Percentiles rank a stretch among this genome's conserved stretches.
These are phyloP conservation scores for Danio rerio DNA, from an alignment of 2,113 vertebrate species.

Conservation along the genomic window GRCz12tu NC_133182.1:52886501-52887000, in stretches of 20 bases:
- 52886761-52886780: slow-evolving; percentile 4
- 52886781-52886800: slow-evolving; percentile 16
- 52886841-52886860: slow-evolving; percentile 31
- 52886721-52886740: not conserved
- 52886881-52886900: slow-evolving; percentile 44
- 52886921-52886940: slow-evolving; percentile 16
- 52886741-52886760: not conserved
- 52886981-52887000: not conserved
- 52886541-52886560: no score
- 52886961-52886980: not conserved
- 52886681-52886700: no score
- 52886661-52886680: no score
- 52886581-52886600: no score
- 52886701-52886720: not conserved
- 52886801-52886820: slow-evolving; percentile 55
- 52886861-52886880: slow-evolving; percentile 54
- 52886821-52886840: slow-evolving; percentile 57
- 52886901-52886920: slow-evolving; percentile 52
- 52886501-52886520: no score
- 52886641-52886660: no score
- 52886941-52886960: slow-evolving; percentile 35
- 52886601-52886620: no score
- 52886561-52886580: no score
- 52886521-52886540: no score
- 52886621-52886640: no score